Conservation (phyloP, 2,797 vertebrate species). For the Crocodylus rhombifer region DNA sequence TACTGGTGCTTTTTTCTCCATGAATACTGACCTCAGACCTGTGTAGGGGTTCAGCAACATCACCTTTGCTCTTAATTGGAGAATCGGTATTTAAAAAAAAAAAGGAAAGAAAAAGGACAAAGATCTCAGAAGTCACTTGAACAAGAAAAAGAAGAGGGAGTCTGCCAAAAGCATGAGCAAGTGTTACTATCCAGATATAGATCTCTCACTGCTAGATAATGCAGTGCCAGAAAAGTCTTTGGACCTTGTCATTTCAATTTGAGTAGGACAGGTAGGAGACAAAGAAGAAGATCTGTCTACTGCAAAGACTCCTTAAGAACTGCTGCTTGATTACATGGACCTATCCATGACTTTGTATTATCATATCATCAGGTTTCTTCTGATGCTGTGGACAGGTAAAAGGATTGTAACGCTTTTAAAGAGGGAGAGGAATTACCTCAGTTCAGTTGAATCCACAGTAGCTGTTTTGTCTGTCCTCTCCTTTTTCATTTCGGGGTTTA, state of each 20-base stretch:
- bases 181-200: background rate
- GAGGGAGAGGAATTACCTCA: no score
- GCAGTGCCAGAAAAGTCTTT: accelerated
- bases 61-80: background rate
- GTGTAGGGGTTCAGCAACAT: background rate
- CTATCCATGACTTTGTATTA: no score
- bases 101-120: background rate
- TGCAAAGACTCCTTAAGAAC: background rate
- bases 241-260: background rate
- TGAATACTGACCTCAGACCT: background rate
- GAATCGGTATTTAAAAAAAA: background rate
- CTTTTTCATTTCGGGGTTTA: no score
- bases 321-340: background rate
- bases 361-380: no score
- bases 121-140: background rate
- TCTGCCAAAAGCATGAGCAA: background rate
- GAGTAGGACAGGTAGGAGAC: background rate
- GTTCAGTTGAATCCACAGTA: no score
- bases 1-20: background rate
- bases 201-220: background rate
- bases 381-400: no score
- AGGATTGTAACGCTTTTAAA: no score
- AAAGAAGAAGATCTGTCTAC: background rate
- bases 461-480: no score
- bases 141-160: background rate